Evolutionary conservation across 2,888 invertebrate species (phyloP).

Genomic region (Diadegma fenestrale): DNA sequence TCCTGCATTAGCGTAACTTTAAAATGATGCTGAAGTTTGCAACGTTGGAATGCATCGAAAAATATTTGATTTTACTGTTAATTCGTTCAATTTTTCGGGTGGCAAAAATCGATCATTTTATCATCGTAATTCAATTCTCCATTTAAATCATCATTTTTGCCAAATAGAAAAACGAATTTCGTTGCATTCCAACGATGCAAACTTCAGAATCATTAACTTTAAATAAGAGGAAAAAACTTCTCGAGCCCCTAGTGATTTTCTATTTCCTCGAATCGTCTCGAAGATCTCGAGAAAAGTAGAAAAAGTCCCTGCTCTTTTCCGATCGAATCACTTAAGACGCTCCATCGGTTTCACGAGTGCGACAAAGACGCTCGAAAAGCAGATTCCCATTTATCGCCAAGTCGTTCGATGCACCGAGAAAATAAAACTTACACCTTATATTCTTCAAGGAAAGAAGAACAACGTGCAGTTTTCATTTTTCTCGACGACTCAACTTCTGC

Average conservation of each 20-base stretch:
- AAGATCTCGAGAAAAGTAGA: neutral
- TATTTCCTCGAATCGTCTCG: neutral
- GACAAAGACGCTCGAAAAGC: neutral
- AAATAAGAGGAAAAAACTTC: neutral
- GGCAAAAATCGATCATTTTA: too few species aligned
- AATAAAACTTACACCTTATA: neutral
- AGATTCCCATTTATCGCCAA: neutral
- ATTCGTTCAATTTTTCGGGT: too few species aligned
- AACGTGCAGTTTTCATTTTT: neutral
- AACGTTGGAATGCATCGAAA: too few species aligned
- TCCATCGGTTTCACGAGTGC: neutral
- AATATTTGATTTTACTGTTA: too few species aligned
- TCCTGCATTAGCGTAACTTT: neutral
- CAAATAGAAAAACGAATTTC: too few species aligned
- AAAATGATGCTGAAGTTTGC: too few species aligned
- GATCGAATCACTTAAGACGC: neutral
- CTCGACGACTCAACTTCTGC: neutral
- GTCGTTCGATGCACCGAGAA: neutral
- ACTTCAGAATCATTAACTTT: too few species aligned
- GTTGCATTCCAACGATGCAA: too few species aligned
- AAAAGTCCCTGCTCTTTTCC: neutral
- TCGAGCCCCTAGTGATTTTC: neutral
- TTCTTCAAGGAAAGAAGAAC: neutral
- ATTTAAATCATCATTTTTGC: too few species aligned
- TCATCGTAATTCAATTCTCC: too few species aligned